phyloP scores from a whole-genome alignment of 2,888 invertebrate species.

The Cheilosia soror region DNA sequence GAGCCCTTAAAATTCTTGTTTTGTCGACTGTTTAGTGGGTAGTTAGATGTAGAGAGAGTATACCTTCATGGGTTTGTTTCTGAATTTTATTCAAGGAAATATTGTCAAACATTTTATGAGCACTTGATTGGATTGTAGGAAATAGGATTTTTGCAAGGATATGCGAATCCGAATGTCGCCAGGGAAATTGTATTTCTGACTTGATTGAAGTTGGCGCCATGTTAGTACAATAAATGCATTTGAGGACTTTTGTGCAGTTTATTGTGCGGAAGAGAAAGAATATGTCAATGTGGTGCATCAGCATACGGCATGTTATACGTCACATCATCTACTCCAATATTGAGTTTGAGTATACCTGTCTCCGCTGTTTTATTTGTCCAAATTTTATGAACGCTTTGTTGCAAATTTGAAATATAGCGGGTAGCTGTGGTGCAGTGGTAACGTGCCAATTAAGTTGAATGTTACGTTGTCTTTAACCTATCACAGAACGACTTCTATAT shows the following conservation, averaged over 20 bases:
- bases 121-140: slow-evolving; percentile 46
- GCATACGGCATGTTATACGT: too few relatives aligned
- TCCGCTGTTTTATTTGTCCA: too few relatives aligned
- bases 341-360: too few relatives aligned
- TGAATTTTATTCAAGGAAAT: neutral
- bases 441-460: too few relatives aligned
- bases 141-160: slow-evolving; percentile 15
- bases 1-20: slow-evolving; percentile 35
- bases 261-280: too few relatives aligned
- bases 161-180: slow-evolving; percentile 32
- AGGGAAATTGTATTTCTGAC: neutral
- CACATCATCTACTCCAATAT: too few relatives aligned
- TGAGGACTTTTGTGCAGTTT: neutral
- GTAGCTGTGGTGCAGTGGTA: too few relatives aligned
- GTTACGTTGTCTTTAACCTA: too few relatives aligned
- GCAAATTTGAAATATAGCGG: too few relatives aligned
- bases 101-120: slow-evolving; percentile 48
- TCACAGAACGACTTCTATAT: too few relatives aligned
- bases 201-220: slow-evolving; percentile 62
- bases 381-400: too few relatives aligned
- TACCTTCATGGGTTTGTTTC: slow-evolving; percentile 31
- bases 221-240: slow-evolving; percentile 24
- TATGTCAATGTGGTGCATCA: too few relatives aligned
- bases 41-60: neutral
- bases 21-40: slow-evolving; percentile 33